Evolutionary conservation across 1,140 invertebrate species (phyloP).

Genomic region (Octopus sinensis): DNA sequence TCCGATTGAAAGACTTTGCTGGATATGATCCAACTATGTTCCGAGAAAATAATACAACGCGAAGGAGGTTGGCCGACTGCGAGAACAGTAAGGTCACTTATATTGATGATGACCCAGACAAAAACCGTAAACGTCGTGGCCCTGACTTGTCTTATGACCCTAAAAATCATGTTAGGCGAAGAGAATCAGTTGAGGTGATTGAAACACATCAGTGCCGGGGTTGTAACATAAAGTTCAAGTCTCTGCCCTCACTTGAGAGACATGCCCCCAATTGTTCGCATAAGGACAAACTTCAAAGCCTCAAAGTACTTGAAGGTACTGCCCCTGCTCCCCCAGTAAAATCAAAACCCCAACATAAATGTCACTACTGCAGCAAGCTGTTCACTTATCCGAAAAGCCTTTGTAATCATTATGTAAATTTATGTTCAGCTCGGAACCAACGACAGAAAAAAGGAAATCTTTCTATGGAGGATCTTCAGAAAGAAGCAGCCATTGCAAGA

Average conservation of each 20-base stretch:
- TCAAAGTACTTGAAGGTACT: constrained; percentile 34
- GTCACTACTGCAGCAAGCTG: constrained; percentile 38
- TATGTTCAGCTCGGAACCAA: constrained; percentile 41
- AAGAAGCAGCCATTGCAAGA: constrained; percentile 32
- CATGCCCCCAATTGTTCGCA: constrained; percentile 46
- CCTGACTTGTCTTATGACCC: constrained; percentile 45
- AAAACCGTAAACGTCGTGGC: constrained; percentile 25
- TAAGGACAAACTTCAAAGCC: constrained; percentile 42
- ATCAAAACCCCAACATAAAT: constrained; percentile 25
- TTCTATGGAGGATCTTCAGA: constrained; percentile 28
- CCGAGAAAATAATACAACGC: constrained; percentile 10
- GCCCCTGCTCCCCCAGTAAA: constrained; percentile 23
- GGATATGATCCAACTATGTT: constrained; percentile 6
- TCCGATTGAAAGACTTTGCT: constrained; percentile 10
- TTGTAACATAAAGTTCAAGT: constrained; percentile 45
- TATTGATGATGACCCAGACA: constrained; percentile 11
- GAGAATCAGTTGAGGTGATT: constrained; percentile 42
- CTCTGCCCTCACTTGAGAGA: constrained; percentile 43
- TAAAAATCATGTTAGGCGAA: constrained; percentile 39
- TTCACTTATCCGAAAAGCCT: constrained; percentile 46
- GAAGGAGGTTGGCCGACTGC: constrained; percentile 15
- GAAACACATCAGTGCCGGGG: constrained; percentile 48
- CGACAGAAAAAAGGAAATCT: constrained; percentile 25
- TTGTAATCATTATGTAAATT: constrained; percentile 38
- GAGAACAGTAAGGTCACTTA: constrained; percentile 19